phyloP scores from a whole-genome alignment of 2,888 invertebrate genomes.

The Prosapia bicincta region DNA sequence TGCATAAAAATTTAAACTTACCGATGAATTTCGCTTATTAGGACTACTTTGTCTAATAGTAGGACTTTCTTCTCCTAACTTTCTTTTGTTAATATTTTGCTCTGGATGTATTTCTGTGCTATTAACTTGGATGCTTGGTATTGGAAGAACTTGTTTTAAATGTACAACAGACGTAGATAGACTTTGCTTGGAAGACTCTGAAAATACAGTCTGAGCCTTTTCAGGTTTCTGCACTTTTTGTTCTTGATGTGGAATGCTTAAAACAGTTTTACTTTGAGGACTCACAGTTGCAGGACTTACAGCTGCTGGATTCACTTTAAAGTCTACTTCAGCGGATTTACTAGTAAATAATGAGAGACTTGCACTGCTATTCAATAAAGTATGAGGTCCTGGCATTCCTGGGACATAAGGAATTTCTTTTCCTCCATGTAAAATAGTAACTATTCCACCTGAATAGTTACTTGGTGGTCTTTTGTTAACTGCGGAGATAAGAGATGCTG shows the following conservation, averaged over 20 bases:
- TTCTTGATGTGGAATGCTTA: background rate
- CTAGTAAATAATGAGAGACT: constrained; percentile 6
- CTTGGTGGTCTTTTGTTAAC: constrained; percentile 40
- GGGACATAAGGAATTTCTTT: constrained; percentile 83
- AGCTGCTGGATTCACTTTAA: background rate
- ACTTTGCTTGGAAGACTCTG: background rate
- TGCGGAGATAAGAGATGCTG: constrained; percentile 14
- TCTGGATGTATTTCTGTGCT: background rate
- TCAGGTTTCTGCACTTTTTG: background rate
- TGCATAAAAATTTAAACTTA: background rate
- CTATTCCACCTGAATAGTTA: constrained; percentile 50
- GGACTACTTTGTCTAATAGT: background rate
- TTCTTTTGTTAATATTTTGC: constrained; percentile 3
- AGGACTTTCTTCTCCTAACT: background rate
- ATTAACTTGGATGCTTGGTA: constrained; percentile 19
- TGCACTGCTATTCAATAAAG: constrained; percentile 44
- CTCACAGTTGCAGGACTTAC: background rate
- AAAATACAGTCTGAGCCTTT: background rate
- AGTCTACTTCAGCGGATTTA: background rate
- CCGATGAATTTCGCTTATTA: background rate
- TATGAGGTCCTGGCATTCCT: constrained; percentile 81
- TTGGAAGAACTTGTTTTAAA: background rate
- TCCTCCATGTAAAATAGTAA: constrained; percentile 63
- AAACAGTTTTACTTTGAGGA: background rate
- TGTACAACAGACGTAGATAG: background rate